Conservation (phyloP, 1,140 invertebrate genomes). For the Hylyphantes graminicola region DNA sequence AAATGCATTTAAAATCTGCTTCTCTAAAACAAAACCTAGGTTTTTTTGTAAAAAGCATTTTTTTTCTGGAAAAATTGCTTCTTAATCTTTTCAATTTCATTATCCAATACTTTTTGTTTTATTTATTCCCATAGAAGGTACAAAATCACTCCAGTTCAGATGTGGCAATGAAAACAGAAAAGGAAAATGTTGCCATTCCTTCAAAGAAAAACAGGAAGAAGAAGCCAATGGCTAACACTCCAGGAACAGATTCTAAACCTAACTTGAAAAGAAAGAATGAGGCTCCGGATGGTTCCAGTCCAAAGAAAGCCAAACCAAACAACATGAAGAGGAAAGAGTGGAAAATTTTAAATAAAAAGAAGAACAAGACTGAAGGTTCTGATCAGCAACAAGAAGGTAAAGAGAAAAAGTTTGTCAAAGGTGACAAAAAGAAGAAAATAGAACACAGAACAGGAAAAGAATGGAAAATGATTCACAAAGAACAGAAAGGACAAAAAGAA, state of each 20-base stretch:
- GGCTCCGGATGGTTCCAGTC: slow-evolving; percentile 54
- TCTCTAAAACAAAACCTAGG: too few relatives aligned
- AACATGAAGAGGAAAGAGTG: slow-evolving; percentile 64
- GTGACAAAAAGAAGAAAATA: not conserved
- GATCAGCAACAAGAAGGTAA: not conserved
- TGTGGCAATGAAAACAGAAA: too few relatives aligned
- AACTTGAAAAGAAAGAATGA: slow-evolving; percentile 64
- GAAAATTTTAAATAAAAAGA: slow-evolving; percentile 35
- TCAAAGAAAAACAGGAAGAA: too few relatives aligned
- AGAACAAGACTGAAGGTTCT: not conserved
- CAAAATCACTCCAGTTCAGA: too few relatives aligned
- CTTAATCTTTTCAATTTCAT: too few relatives aligned
- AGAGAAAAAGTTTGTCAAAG: not conserved
- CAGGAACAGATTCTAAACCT: not conserved
- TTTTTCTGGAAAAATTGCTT: too few relatives aligned
- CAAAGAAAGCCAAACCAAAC: slow-evolving; percentile 40
- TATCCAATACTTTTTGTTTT: too few relatives aligned
- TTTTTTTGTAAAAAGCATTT: too few relatives aligned
- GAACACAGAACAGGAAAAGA: slow-evolving; percentile 4
- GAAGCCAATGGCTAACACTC: too few relatives aligned
- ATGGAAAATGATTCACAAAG: slow-evolving; percentile 8
- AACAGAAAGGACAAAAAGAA: slow-evolving; percentile 61
- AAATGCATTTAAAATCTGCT: too few relatives aligned
- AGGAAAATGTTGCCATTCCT: too few relatives aligned
- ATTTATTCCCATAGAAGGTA: too few relatives aligned